A percentile compares a stretch with the other conserved stretches of the same genome.
These are phyloP conservation scores for Hanleya hanleyi DNA, from an alignment of 2,888 invertebrate species.

Conservation along the genomic window DNA sequence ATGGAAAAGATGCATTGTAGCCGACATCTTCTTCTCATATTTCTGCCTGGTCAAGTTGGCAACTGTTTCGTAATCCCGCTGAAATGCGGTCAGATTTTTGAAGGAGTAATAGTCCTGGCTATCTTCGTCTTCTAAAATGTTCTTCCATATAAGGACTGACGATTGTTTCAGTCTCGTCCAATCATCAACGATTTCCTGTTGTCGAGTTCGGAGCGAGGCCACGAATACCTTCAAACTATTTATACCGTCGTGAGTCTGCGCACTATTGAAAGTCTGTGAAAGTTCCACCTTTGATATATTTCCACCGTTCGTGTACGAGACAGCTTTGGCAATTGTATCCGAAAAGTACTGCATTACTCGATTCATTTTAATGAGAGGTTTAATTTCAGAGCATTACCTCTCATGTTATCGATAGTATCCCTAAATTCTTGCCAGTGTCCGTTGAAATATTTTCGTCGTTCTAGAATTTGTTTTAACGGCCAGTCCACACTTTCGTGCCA, in stretches of 20 bases:
- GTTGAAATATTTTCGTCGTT: slow-evolving; percentile 31
- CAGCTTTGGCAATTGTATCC: slow-evolving; percentile 21
- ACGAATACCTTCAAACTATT: slow-evolving; percentile 45
- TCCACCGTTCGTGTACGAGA: slow-evolving; percentile 28
- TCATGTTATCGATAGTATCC: slow-evolving; percentile 21
- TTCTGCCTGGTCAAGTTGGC: slow-evolving; percentile 21
- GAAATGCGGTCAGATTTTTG: slow-evolving; percentile 40
- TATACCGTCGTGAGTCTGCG: slow-evolving; percentile 32
- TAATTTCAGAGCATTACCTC: slow-evolving; percentile 34
- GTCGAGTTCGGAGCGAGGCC: slow-evolving; percentile 50
- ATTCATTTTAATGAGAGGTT: slow-evolving; percentile 22
- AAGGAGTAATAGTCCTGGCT: slow-evolving; percentile 47
- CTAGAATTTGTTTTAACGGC: slow-evolving; percentile 39
- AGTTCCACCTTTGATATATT: background rate
- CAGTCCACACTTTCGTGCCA: slow-evolving; percentile 47
- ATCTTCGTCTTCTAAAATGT: slow-evolving; percentile 49
- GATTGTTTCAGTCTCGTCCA: slow-evolving; percentile 41
- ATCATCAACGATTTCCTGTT: slow-evolving; percentile 48
- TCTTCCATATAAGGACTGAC: slow-evolving; percentile 45
- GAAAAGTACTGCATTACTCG: slow-evolving; percentile 30
- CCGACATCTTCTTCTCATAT: background rate
- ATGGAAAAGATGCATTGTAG: background rate
- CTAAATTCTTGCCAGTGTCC: slow-evolving; percentile 24
- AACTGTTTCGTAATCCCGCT: slow-evolving; percentile 37
- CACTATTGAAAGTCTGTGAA: background rate